phyloP scores from a whole-genome alignment of 2,113 vertebrate genomes.

The Crotalus horridus region DNA sequence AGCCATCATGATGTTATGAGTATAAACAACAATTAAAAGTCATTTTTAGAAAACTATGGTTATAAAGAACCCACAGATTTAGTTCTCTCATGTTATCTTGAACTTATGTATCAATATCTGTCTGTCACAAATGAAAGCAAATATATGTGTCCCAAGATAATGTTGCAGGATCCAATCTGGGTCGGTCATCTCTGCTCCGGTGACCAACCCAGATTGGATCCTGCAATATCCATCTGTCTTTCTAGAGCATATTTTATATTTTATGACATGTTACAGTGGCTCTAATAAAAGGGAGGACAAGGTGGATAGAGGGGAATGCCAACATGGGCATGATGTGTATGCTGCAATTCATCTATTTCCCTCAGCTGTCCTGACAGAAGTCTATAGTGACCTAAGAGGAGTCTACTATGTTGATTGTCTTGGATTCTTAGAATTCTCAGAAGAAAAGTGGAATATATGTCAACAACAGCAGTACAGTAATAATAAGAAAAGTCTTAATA shows the following conservation, averaged over 20 bases:
- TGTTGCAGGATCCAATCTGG: neutral
- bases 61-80: neutral
- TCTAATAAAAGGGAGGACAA: neutral
- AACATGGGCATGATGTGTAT: neutral
- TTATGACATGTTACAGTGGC: neutral
- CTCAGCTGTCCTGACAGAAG: neutral
- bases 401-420: neutral
- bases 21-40: neutral
- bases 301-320: neutral
- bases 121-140: neutral
- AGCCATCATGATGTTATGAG: neutral
- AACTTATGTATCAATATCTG: neutral
- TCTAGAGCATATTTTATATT: neutral
- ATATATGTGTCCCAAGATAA: neutral
- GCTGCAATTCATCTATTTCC: neutral
- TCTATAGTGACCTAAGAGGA: neutral
- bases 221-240: neutral
- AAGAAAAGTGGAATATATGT: neutral
- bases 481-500: neutral
- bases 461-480: neutral
- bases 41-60: neutral
- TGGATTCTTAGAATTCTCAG: neutral
- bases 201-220: neutral
- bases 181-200: neutral
- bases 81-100: neutral